These are phyloP conservation scores for Apocrypta bakeri DNA, from an alignment of 1,140 invertebrate genomes.

Conservation along the genomic window DNA sequence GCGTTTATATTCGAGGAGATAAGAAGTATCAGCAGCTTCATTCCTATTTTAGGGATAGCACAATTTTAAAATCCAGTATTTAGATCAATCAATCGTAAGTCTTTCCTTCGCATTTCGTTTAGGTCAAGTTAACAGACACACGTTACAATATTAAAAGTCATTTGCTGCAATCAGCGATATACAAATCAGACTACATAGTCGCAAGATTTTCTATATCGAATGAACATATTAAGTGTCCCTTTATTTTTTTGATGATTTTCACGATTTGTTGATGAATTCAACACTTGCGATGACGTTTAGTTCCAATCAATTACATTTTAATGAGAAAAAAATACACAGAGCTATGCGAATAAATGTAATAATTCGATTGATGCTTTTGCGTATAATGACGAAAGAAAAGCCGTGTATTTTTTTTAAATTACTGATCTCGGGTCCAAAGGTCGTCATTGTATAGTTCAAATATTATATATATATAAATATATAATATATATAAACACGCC, in stretches of 20 bases:
- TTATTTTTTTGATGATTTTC: conserved; percentile 35
- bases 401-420: conserved; percentile 66
- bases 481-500: conserved; percentile 52
- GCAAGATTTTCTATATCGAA: conserved; percentile 16
- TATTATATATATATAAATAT: conserved; percentile 56
- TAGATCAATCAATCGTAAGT: neutral
- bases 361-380: conserved; percentile 39
- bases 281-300: neutral
- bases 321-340: neutral
- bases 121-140: conserved; percentile 66
- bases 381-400: conserved; percentile 45
- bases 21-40: neutral
- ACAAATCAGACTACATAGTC: conserved; percentile 56
- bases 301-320: neutral
- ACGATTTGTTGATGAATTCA: neutral
- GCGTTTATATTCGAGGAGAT: neutral
- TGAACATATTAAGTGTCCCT: neutral
- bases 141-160: conserved; percentile 8
- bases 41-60: neutral
- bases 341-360: neutral
- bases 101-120: neutral
- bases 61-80: neutral
- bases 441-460: conserved; percentile 64
- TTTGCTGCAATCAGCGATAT: conserved; percentile 58
- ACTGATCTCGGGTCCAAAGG: conserved; percentile 70